Base-by-base conservation (phyloP, 2,113 vertebrate genomes). In the Zosterops borbonicus region DNA sequence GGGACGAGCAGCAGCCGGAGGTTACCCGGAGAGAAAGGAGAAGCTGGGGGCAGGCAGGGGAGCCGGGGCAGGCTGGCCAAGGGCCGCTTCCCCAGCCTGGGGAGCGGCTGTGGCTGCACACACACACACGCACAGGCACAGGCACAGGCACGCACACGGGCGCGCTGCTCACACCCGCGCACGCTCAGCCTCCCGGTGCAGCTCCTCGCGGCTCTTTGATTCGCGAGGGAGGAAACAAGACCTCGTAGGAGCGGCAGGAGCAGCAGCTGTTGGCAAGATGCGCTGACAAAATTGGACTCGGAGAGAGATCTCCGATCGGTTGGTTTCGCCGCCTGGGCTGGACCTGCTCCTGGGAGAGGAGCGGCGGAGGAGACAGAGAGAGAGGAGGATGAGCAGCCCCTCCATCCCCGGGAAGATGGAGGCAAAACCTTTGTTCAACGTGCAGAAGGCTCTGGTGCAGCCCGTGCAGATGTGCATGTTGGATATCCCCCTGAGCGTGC, bases 401-500 rank as follows among this genome's bases (percentile, higher is more conserved):
- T 95, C 91, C 77, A 17, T 89, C 46, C 74, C 94, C 1, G 90
- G 83, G 95, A 97, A 94, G 97, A 99, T 99, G 98, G 98, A 99
- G 95, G 89, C 97, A 76, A 98, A 98, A 96, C 97, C 98, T 74
- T 83, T 98, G 93, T 99, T 98, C 98, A 98, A 96, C 74, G 97
- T 99, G 87, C 98, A 99, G 91, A 98, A 98, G 98, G 99, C 98
- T 28, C 97, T 99, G 84, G 98, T 98, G 77, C 98, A 98, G 97
- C 99, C 98, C 0, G 98, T 98, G 95, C 98, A 97, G 97, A 98
- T 98, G 97, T 98, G 98, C 97, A 98, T 99, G 98, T 89, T 99
- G 89, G 98, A 98, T 88, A 98, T 98, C 96, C 99, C 98, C 28
- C 97, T 98, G 83, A 98, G 97, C 84, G 96, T 98, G 95, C 97